A percentile compares a stretch with the other conserved stretches of the same genome.
Evolutionary conservation across 2,113 vertebrate genomes (phyloP).

Genomic region (Caranx ignobilis): DNA sequence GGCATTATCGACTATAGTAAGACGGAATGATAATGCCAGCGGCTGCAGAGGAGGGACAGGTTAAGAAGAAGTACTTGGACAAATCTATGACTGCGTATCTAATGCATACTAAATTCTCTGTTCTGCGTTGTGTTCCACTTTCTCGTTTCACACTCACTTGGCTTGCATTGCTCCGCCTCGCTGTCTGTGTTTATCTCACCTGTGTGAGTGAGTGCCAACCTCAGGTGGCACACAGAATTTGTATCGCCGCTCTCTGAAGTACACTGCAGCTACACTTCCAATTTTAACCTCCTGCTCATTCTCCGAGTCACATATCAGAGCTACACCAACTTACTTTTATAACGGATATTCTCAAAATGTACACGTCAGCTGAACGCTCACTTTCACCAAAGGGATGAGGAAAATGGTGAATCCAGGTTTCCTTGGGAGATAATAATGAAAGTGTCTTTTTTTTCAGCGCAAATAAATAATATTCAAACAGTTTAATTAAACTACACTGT

Average conservation of each 20-base stretch:
- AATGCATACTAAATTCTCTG: constrained; percentile 61
- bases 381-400: not conserved
- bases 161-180: constrained; percentile 24
- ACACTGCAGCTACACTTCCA: not conserved
- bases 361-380: not conserved
- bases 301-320: not conserved
- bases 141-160: constrained; percentile 30
- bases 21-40: constrained; percentile 62
- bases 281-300: constrained; percentile 7
- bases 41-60: constrained; percentile 58
- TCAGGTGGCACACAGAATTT: constrained; percentile 35
- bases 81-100: constrained; percentile 45
- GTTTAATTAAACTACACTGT: not conserved
- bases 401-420: not conserved
- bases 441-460: not conserved
- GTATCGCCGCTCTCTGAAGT: not conserved
- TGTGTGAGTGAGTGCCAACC: constrained; percentile 39
- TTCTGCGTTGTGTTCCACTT: constrained; percentile 36
- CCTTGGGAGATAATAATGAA: not conserved
- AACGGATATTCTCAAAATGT: not conserved
- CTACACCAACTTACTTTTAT: not conserved
- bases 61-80: constrained; percentile 55
- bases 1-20: constrained; percentile 63
- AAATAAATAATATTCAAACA: not conserved
- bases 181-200: constrained; percentile 46